Evolutionary conservation across 2,888 invertebrate genomes (phyloP).

Genomic region (Cryptocheilus praepositus): DNA sequence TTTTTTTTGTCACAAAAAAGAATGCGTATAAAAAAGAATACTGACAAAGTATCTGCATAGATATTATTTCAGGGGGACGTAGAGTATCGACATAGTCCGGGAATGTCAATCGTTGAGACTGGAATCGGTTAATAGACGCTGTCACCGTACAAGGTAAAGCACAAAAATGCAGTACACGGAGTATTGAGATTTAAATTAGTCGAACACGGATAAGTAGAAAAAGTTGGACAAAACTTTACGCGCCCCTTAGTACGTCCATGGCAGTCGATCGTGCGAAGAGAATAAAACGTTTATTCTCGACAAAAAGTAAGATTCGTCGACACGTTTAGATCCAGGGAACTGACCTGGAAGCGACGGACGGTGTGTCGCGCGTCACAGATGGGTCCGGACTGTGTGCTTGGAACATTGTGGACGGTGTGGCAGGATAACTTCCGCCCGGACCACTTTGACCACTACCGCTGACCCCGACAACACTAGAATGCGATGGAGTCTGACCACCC

Average conservation of each 20-base stretch:
- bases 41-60: constrained; percentile 65
- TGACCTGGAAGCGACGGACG: constrained; percentile 87
- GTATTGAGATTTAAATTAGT: not conserved
- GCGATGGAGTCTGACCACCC: constrained; percentile 72
- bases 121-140: constrained; percentile 5
- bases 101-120: constrained; percentile 41
- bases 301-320: constrained; percentile 16
- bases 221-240: constrained; percentile 32
- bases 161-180: too few relatives aligned
- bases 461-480: constrained; percentile 67
- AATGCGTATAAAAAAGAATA: constrained; percentile 59
- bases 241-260: constrained; percentile 39
- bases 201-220: not conserved
- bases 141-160: not conserved
- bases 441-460: constrained; percentile 76
- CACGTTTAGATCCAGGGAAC: constrained; percentile 69
- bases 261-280: constrained; percentile 28
- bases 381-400: constrained; percentile 86
- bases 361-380: constrained; percentile 81
- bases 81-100: constrained; percentile 39
- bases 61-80: constrained; percentile 60
- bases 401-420: constrained; percentile 79
- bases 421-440: constrained; percentile 76
- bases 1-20: constrained; percentile 28
- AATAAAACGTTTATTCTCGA: too few relatives aligned